Evolutionary conservation across 2,113 vertebrate genomes (phyloP).

Genomic region (Elgaria multicarinata): DNA sequence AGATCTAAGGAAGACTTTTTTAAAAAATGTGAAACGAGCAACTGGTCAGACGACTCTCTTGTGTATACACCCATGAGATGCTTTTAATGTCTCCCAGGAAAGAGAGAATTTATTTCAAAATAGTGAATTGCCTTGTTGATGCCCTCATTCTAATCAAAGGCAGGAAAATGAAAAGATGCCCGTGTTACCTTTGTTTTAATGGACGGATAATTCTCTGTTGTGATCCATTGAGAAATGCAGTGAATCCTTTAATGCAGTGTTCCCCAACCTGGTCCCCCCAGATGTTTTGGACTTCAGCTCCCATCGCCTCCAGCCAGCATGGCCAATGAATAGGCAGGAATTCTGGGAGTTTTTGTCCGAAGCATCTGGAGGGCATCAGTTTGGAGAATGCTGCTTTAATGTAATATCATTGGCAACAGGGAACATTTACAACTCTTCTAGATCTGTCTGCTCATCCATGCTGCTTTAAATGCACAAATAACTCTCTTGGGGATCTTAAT

Average conservation of each 20-base stretch:
- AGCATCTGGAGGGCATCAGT: too few species aligned
- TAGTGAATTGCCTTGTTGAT: not conserved
- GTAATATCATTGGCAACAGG: not conserved
- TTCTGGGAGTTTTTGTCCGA: too few species aligned
- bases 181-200: not conserved
- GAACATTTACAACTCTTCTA: slow-evolving; percentile 38
- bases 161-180: not conserved
- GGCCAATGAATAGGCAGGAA: too few species aligned
- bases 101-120: not conserved
- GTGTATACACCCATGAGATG: not conserved
- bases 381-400: not conserved
- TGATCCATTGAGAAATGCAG: too few species aligned
- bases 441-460: slow-evolving; percentile 28
- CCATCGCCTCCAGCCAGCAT: too few species aligned
- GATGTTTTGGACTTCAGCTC: too few species aligned
- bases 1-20: not conserved
- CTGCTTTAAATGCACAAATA: slow-evolving; percentile 55
- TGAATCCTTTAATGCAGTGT: too few species aligned
- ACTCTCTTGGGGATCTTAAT: slow-evolving; percentile 46
- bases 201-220: not conserved
- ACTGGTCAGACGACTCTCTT: too few species aligned
- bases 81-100: not conserved
- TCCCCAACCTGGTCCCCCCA: too few species aligned
- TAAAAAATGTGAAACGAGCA: not conserved
- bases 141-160: not conserved